These are phyloP conservation scores for Amblyjoppa fuscipennis DNA, from an alignment of 2,888 invertebrate genomes.

Conservation along the genomic window DNA sequence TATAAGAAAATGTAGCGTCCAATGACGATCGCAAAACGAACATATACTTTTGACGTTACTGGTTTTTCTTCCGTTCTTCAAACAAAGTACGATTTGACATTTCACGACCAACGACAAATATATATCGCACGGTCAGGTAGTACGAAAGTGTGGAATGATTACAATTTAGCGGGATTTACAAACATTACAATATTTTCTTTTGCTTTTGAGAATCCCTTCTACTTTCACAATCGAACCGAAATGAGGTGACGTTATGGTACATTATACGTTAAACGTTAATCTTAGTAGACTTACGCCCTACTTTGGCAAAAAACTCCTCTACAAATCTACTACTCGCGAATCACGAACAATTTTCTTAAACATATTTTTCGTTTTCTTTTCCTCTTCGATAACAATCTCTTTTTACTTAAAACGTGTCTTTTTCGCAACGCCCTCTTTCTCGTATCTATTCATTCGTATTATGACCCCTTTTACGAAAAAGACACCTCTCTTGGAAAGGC, in stretches of 20 bases:
- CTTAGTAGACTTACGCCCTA: constrained; percentile 79
- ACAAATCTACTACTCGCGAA: constrained; percentile 70
- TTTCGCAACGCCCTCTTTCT: constrained; percentile 30
- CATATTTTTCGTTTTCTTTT: constrained; percentile 47
- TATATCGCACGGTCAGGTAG: constrained; percentile 32
- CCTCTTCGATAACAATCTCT: constrained; percentile 19
- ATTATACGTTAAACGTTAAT: constrained; percentile 76
- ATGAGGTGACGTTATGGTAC: constrained; percentile 66
- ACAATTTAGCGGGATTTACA: constrained; percentile 76
- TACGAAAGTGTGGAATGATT: constrained; percentile 65
- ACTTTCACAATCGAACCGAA: constrained; percentile 55
- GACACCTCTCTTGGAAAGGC: neutral
- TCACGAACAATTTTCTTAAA: constrained; percentile 62
- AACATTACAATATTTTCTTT: constrained; percentile 71
- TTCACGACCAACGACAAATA: constrained; percentile 35
- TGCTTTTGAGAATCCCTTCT: neutral
- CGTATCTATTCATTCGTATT: constrained; percentile 19
- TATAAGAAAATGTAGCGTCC: constrained; percentile 64
- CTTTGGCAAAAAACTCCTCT: constrained; percentile 78
- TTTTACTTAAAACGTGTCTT: constrained; percentile 8
- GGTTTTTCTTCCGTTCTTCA: constrained; percentile 5
- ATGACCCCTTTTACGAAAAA: neutral
- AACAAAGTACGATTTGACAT: constrained; percentile 50
- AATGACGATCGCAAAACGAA: constrained; percentile 52
- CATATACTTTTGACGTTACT: constrained; percentile 39